phyloP scores from a whole-genome alignment of 2,888 invertebrate genomes.

The Agonopterix subpropinquella region DNA sequence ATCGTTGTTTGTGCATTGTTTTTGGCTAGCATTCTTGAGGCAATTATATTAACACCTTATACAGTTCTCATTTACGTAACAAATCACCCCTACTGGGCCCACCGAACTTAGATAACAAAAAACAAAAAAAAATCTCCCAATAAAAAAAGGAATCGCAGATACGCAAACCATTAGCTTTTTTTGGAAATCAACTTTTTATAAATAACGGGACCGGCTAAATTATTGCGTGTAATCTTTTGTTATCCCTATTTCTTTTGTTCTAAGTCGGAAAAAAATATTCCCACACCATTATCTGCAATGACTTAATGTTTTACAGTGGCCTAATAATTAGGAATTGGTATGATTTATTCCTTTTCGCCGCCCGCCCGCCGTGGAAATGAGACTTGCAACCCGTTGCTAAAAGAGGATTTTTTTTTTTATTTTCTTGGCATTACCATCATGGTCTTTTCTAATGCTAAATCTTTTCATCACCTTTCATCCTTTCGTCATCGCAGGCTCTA shows the following conservation, averaged over 20 bases:
- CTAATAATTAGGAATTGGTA: conserved; percentile 10
- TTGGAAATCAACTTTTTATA: conserved; percentile 41
- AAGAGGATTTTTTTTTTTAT: no score
- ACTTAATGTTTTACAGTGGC: conserved; percentile 17
- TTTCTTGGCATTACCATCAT: no score
- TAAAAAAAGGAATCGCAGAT: conserved; percentile 61
- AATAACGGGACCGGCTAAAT: conserved; percentile 63
- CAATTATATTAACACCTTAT: conserved; percentile 3
- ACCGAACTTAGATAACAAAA: conserved; percentile 48
- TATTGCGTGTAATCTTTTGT: conserved; percentile 70
- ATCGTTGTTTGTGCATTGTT: no score
- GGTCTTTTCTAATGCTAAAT: no score
- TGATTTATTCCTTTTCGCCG: conserved; percentile 19
- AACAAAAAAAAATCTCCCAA: conserved; percentile 31
- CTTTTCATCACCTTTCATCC: no score
- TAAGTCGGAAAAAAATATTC: conserved; percentile 42
- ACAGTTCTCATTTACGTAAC: conserved; percentile 15
- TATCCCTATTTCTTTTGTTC: conserved; percentile 42
- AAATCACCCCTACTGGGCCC: conserved; percentile 52
- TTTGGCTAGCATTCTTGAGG: no score
- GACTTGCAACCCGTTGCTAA: no score
- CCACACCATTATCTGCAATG: conserved; percentile 46
- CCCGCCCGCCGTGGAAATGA: background rate
- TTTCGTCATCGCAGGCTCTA: no score
- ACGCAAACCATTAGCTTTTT: conserved; percentile 64